Evolutionary conservation across 2,113 vertebrate genomes (phyloP).

Genomic region (Alethe diademata): DNA sequence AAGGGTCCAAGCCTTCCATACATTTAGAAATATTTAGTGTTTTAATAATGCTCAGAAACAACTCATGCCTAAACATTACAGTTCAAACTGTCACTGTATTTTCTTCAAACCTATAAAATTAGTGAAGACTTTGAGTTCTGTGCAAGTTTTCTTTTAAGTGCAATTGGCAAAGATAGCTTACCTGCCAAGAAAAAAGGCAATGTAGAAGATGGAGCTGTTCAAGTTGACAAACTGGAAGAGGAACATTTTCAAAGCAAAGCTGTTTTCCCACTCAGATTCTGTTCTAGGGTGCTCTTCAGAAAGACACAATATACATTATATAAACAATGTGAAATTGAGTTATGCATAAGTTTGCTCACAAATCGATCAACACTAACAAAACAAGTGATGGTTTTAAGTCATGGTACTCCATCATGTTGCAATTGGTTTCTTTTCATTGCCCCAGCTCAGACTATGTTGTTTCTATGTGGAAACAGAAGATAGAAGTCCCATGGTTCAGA

Average conservation of each 20-base stretch:
- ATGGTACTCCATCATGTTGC: neutral
- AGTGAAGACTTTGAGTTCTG: neutral
- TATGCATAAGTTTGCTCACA: neutral
- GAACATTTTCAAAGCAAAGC: conserved; percentile 98
- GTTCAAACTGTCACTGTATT: neutral
- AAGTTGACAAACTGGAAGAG: conserved; percentile 98
- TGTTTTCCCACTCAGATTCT: conserved; percentile 98
- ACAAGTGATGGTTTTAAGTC: neutral
- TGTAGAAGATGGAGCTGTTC: conserved; percentile 98
- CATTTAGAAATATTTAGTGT: neutral
- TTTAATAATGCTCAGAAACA: neutral
- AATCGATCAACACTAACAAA: neutral
- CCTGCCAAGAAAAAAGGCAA: conserved; percentile 98
- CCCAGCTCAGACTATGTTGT: neutral
- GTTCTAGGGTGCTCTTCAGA: conserved; percentile 92
- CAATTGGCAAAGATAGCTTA: conserved; percentile 45
- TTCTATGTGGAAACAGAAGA: neutral
- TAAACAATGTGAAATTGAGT: neutral
- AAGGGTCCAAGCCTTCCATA: neutral
- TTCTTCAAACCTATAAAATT: neutral
- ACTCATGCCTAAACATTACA: neutral
- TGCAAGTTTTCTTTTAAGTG: neutral
- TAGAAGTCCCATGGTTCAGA: neutral
- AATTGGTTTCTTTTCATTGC: neutral
- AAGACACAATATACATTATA: neutral